Conservation (phyloP, 2,113 vertebrate species). For the Willisornis vidua region DNA sequence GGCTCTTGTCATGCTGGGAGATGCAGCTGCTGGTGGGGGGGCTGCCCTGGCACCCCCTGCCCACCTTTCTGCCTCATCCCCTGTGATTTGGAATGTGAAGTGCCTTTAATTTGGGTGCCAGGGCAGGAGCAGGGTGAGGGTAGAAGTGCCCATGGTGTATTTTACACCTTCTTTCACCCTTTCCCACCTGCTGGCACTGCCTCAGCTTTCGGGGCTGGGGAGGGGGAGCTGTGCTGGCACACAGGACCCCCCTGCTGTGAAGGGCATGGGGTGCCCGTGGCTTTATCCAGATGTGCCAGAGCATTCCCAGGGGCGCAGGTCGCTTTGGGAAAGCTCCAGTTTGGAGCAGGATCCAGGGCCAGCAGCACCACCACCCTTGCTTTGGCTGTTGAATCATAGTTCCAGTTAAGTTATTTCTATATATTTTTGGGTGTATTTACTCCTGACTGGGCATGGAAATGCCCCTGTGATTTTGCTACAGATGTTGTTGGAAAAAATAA, state of each 20-base stretch:
- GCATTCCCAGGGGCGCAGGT: neutral
- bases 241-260: neutral
- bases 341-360: neutral
- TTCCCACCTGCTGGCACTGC: neutral
- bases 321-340: neutral
- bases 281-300: neutral
- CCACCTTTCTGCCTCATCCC: neutral
- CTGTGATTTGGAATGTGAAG: neutral
- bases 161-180: neutral
- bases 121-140: neutral
- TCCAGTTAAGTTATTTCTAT: constrained; percentile 29
- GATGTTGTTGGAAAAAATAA: neutral
- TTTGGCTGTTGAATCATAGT: neutral
- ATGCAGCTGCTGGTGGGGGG: neutral
- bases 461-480: neutral
- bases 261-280: neutral
- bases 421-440: neutral
- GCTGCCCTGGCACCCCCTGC: neutral
- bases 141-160: neutral
- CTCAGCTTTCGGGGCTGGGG: neutral
- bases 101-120: neutral
- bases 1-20: rapidly evolving
- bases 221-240: neutral
- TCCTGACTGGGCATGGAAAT: neutral
- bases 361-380: neutral